Conservation (phyloP, 2,113 vertebrate genomes). For the Oryzias curvinotus region DNA sequence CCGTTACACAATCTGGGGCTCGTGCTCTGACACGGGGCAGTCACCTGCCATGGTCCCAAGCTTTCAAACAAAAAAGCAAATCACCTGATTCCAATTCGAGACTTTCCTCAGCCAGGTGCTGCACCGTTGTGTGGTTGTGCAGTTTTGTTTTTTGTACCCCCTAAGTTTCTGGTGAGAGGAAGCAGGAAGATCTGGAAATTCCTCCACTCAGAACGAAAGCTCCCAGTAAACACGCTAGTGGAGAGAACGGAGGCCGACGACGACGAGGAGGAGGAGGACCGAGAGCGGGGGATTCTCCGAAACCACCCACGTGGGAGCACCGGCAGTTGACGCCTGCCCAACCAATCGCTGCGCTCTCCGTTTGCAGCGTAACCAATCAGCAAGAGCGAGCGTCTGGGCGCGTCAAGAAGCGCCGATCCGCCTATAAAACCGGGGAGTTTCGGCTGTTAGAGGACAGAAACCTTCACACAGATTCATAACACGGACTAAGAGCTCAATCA, state of each 20-base stretch:
- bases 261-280: constrained; percentile 5
- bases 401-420: background rate
- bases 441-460: background rate
- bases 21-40: constrained; percentile 11
- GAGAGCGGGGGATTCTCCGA: constrained; percentile 61
- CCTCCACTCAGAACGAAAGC: constrained; percentile 22
- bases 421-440: constrained; percentile 20
- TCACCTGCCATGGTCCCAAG: constrained; percentile 23
- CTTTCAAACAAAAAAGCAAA: background rate
- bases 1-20: constrained; percentile 18
- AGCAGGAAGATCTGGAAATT: constrained; percentile 53
- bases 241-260: constrained; percentile 17
- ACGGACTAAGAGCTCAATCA: background rate
- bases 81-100: too few relatives aligned
- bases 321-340: constrained; percentile 9
- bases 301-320: constrained; percentile 71
- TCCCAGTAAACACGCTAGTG: constrained; percentile 57
- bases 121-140: too few relatives aligned
- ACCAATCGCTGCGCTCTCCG: constrained; percentile 59
- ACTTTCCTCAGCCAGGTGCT: too few relatives aligned
- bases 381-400: background rate
- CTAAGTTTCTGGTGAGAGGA: background rate
- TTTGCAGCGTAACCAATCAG: constrained; percentile 55
- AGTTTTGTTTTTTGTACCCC: background rate
- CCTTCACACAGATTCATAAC: rapidly evolving